Evolutionary conservation across 2,888 invertebrate genomes (phyloP), one percentile per base, ranked within the genome.

Genomic region (Pocota personata): DNA sequence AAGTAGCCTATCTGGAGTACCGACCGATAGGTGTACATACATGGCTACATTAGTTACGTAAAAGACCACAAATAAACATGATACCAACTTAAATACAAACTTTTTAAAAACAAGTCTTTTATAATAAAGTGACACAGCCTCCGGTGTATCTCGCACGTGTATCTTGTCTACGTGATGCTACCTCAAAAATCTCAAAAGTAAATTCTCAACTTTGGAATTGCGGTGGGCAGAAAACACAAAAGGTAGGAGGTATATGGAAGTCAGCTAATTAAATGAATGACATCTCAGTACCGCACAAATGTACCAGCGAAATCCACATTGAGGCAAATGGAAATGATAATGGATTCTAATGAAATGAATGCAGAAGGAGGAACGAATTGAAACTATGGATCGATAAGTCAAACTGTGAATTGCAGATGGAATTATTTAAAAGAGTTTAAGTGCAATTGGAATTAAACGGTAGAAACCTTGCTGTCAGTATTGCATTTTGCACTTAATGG

Each of bases 361-460:
- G 27, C 52, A 7, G 19, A n/a, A 14, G 14, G 30, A 30, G n/a
- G 14, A 24, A 24, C 14, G n/a, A 8, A 14, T 52, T 52, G 3
- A 52, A 14, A 14, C 24, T 14, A 5, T 10, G 21, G n/a, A 52
- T 52, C 27, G 52, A 52, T 52, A 14, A 40, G 24, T 14, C 46
- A 46, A 19, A 43, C 4, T 10, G 52, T 27, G 4, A 27, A 52
- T 8, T 30, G 27, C 27, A 52, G n/a, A 30, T 30, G 27, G 30
- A 30, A 52, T 27, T 27, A n/a, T 14, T 52, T 27, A 5, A 35
- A 35, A n/a, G 27, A 43, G 24, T 27, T 30, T n/a, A 40, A 40
- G 32, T 60, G 40, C 58, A 60, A 40, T 60, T 40, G 14, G 24
- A 60, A 27, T 40, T 60, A 37, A 40, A 60, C 24, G 21, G 6